Evolutionary conservation across 2,888 invertebrate genomes (phyloP), one percentile per base, ranked within the genome.

Genomic region (Globia sparganii): DNA sequence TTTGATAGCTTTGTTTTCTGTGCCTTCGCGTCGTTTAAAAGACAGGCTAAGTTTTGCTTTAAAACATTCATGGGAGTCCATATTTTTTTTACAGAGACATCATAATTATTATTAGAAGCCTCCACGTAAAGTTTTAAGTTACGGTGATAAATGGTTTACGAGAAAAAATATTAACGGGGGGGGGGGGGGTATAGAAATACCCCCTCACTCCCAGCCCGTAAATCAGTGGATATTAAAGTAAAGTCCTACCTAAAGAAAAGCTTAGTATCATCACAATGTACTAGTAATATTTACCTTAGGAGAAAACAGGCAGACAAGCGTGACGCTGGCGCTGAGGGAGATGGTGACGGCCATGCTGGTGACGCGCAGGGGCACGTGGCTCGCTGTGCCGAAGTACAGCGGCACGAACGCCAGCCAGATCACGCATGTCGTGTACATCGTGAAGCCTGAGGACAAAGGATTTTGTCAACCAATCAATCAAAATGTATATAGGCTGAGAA

Each of bases 341-440:
- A 99, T 99, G 88, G 99, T 99, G 91, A 99, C 98, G 75, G 99
- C 99, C 98, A 99, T 99, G 94, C 99, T 99, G 88, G 99, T 99
- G 93, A 99, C 98, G 81, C 99, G 97, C 80, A 99, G 97, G 21
- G 99, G 98, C 84, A 99, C 99, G 95, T 99, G 99, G 92, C 98
- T 98, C 80, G 98, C 99, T 3, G 99, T 99, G 84, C 99, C 99
- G 94, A 99, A 99, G 96, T 99, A 99, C 70, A 99, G 97, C 11
- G 99, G 99, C 76, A 99, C 99, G 95, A 99, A 99, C 34, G 99
- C 99, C 86, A 99, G 97, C 99, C 99, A 99, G 92, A 99, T 99
- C 84, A 99, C 98, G 94, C 99, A 99, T 46, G 99, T 99, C 64
- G 99, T 99, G 96, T 99, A 99, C 99, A 99, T 99, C 40, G 99